A percentile compares a stretch with the other conserved stretches of the same genome.
Evolutionary conservation across 2,888 invertebrate genomes (phyloP).

Genomic region (Resseliella maxima): DNA sequence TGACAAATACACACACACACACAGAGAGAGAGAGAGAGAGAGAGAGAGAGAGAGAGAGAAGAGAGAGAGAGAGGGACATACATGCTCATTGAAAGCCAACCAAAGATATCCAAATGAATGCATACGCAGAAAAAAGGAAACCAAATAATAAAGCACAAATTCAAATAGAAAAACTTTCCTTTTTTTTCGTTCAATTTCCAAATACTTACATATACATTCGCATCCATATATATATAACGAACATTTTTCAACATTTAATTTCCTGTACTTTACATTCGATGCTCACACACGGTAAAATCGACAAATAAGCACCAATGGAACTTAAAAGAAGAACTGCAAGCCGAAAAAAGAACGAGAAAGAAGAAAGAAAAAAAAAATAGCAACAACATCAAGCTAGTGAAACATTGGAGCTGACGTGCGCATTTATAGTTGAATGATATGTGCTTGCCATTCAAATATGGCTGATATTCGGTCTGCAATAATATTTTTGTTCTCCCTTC

Average conservation of each 20-base stretch:
- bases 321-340: not conserved
- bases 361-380: not conserved
- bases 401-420: conserved; percentile 12
- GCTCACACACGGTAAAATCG: not conserved
- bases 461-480: not conserved
- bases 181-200: not conserved
- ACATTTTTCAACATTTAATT: conserved; percentile 40
- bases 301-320: conserved; percentile 16
- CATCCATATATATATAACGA: not conserved
- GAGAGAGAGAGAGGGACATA: not conserved
- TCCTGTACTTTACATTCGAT: conserved; percentile 14
- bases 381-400: not conserved
- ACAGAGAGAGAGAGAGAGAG: not conserved
- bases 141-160: conserved; percentile 29
- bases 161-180: conserved; percentile 40
- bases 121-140: not conserved
- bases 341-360: not conserved
- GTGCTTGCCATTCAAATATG: not conserved
- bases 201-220: not conserved
- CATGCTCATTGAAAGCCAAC: not conserved
- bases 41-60: not conserved
- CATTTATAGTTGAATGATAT: conserved; percentile 16
- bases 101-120: conserved; percentile 12
- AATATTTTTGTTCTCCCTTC: not conserved
- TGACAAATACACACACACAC: not conserved